A percentile compares a stretch with the other conserved stretches of the same genome.
phyloP scores from a whole-genome alignment of 2,113 vertebrate genomes.

The Podiceps cristatus region DNA sequence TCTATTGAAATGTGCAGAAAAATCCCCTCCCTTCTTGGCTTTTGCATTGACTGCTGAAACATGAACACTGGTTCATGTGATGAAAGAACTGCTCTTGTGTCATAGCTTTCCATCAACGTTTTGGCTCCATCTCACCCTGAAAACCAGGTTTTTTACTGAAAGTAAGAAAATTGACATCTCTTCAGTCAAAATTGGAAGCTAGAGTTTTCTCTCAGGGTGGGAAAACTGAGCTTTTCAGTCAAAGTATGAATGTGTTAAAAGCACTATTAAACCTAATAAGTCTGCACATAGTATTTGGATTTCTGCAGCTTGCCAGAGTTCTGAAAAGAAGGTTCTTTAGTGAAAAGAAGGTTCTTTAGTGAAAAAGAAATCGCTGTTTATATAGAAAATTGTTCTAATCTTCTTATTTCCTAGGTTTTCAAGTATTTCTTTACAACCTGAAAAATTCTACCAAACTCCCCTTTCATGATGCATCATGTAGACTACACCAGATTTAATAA shows the following conservation, averaged over 20 bases:
- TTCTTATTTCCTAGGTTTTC: background rate
- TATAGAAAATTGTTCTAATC: background rate
- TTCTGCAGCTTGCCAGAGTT: background rate
- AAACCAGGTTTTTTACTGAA: background rate
- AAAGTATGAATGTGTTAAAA: background rate
- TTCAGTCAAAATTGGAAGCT: background rate
- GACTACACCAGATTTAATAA: background rate
- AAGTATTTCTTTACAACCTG: background rate
- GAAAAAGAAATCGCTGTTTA: background rate
- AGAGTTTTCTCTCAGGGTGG: background rate
- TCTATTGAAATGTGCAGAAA: background rate
- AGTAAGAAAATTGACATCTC: background rate
- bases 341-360: background rate
- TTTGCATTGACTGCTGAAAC: background rate
- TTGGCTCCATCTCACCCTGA: background rate
- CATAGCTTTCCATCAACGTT: background rate
- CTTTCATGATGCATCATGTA: background rate
- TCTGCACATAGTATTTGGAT: background rate
- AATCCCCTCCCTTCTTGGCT: background rate
- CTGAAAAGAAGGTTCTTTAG: background rate
- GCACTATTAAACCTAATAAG: background rate
- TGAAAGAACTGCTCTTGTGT: background rate
- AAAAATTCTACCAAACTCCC: background rate
- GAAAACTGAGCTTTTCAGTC: background rate
- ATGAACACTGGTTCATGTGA: background rate